Conservation (phyloP, 2,113 vertebrate species). For the Paradoxurus hermaphroditus region DNA sequence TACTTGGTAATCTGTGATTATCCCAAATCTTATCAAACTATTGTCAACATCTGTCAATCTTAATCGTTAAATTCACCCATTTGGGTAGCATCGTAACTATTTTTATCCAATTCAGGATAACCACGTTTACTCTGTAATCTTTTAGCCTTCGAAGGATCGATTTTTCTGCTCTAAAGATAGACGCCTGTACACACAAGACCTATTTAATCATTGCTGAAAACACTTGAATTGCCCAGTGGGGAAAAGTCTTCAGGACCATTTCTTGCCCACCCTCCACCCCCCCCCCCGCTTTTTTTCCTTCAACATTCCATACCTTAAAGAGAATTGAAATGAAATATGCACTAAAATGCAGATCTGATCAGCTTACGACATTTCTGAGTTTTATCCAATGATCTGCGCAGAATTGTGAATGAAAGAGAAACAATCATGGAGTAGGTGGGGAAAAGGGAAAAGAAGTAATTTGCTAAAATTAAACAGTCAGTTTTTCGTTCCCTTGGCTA, state of each 20-base stretch:
- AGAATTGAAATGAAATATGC: not conserved
- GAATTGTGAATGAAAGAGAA: not conserved
- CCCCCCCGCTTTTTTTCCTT: too few relatives aligned
- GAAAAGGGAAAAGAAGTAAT: too few relatives aligned
- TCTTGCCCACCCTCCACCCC: not conserved
- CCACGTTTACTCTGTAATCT: not conserved
- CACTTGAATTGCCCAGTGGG: not conserved
- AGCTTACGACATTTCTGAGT: not conserved
- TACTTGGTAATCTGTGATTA: not conserved
- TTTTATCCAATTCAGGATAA: not conserved
- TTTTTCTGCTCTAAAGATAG: not conserved
- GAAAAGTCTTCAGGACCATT: not conserved
- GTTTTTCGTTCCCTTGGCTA: not conserved
- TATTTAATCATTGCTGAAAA: not conserved
- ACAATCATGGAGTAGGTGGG: rapidly evolving
- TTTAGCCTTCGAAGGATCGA: not conserved
- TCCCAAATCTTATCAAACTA: not conserved
- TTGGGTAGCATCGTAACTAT: too few relatives aligned
- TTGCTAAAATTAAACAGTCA: not conserved
- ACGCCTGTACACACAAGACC: rapidly evolving
- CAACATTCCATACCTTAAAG: too few relatives aligned
- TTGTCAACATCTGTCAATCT: not conserved
- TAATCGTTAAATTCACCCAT: not conserved
- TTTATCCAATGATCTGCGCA: too few relatives aligned
- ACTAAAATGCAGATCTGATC: not conserved